Percentiles rank a stretch among this genome's conserved stretches.
Evolutionary conservation across 2,113 vertebrate genomes (phyloP).

Genomic region (Neofelis nebulosa): DNA sequence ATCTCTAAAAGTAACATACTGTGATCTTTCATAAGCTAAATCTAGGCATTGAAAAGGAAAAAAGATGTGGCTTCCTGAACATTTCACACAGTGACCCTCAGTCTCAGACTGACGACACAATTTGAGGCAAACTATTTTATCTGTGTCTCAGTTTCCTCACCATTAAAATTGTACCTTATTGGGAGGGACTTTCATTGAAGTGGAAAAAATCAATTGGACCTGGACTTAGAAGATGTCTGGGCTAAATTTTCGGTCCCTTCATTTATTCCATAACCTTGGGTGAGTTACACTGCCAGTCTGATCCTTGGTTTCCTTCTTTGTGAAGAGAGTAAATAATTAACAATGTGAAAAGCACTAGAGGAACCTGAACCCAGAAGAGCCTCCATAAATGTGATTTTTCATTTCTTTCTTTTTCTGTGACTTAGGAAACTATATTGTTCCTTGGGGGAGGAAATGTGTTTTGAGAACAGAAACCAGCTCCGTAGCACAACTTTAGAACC

Average conservation of each 20-base stretch:
- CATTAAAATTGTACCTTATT: not conserved
- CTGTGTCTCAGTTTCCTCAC: not conserved
- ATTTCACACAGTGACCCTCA: not conserved
- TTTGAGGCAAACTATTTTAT: not conserved
- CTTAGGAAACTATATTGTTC: not conserved
- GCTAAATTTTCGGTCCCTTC: not conserved
- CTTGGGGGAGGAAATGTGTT: not conserved
- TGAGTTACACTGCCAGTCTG: not conserved
- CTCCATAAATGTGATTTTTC: not conserved
- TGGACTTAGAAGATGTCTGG: not conserved
- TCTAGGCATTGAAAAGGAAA: not conserved
- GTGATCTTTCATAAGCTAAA: constrained; percentile 21
- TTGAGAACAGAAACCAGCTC: not conserved
- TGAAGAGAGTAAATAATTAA: constrained; percentile 26
- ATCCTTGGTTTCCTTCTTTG: not conserved
- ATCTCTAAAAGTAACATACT: not conserved
- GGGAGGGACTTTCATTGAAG: not conserved
- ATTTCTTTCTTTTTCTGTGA: not conserved
- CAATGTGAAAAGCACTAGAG: not conserved
- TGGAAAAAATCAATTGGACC: not conserved
- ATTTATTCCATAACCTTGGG: not conserved
- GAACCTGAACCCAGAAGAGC: not conserved
- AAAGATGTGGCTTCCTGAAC: not conserved
- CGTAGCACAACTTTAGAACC: not conserved
- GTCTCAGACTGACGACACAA: not conserved